A percentile compares a stretch with the other conserved stretches of the same genome.
phyloP scores from a whole-genome alignment of 2,113 vertebrate genomes.

The Thunnus thynnus region DNA sequence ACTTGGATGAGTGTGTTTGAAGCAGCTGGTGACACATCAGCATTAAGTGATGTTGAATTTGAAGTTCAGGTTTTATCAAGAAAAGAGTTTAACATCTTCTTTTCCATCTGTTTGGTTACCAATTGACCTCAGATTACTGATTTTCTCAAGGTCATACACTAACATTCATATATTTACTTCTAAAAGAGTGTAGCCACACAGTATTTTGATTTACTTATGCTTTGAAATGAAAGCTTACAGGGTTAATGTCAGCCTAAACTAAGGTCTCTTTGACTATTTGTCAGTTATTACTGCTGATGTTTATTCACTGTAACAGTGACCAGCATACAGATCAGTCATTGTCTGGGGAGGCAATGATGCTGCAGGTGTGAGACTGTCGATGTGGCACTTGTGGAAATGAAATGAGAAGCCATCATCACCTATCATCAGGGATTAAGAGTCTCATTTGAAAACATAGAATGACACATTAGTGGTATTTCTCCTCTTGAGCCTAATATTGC shows the following conservation, averaged over 20 bases:
- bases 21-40: constrained; percentile 8
- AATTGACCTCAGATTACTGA: constrained; percentile 38
- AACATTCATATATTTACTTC: constrained; percentile 1
- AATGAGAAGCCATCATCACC: constrained; percentile 34
- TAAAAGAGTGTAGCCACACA: constrained; percentile 5
- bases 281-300: constrained; percentile 49
- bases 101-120: constrained; percentile 14
- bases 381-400: constrained; percentile 19
- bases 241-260: constrained; percentile 3
- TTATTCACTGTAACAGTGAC: constrained; percentile 37
- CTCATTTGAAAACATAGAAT: constrained; percentile 45
- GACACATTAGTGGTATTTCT: constrained; percentile 30
- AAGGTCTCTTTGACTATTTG: constrained; percentile 37
- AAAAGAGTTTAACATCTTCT: constrained; percentile 2
- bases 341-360: background rate
- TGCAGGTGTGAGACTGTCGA: constrained; percentile 45
- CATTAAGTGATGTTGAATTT: background rate
- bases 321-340: constrained; percentile 44
- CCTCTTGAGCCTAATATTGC: background rate
- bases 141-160: background rate
- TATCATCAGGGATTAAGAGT: constrained; percentile 31
- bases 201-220: constrained; percentile 29
- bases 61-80: constrained; percentile 29
- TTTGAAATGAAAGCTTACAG: constrained; percentile 34
- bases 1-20: constrained; percentile 5